These are phyloP conservation scores for Muraenolepis orangiensis DNA, from an alignment of 2,797 vertebrate genomes.

Conservation along the genomic window DNA sequence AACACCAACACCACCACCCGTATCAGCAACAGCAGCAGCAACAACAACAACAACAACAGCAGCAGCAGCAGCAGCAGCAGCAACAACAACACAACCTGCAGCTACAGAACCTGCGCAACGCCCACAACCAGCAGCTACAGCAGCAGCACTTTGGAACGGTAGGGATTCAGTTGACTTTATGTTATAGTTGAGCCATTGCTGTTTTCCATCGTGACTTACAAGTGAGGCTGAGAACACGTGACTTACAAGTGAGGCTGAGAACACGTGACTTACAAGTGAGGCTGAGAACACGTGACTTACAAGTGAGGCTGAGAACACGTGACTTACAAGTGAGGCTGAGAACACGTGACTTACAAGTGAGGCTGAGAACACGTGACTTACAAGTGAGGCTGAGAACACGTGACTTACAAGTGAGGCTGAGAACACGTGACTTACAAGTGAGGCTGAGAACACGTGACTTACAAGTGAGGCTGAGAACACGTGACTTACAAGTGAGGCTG, in stretches of 20 bases:
- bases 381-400: background rate
- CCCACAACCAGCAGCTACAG: conserved; percentile 58
- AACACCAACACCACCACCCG: background rate
- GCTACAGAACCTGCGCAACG: conserved; percentile 68
- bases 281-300: background rate
- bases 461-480: background rate
- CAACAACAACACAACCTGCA: conserved; percentile 35
- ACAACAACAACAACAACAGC: conserved; percentile 31
- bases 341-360: background rate
- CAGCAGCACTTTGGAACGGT: conserved; percentile 62
- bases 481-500: background rate
- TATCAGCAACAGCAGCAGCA: conserved; percentile 35
- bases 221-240: background rate
- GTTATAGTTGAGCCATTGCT: no score
- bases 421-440: background rate
- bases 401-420: background rate
- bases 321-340: background rate
- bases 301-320: background rate
- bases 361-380: background rate
- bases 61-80: background rate
- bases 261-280: background rate
- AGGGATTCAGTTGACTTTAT: background rate
- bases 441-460: background rate
- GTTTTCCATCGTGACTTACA: no score
- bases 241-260: background rate